Evolutionary conservation across 2,797 vertebrate species (phyloP).

Genomic region (Enteromius viviparus): DNA sequence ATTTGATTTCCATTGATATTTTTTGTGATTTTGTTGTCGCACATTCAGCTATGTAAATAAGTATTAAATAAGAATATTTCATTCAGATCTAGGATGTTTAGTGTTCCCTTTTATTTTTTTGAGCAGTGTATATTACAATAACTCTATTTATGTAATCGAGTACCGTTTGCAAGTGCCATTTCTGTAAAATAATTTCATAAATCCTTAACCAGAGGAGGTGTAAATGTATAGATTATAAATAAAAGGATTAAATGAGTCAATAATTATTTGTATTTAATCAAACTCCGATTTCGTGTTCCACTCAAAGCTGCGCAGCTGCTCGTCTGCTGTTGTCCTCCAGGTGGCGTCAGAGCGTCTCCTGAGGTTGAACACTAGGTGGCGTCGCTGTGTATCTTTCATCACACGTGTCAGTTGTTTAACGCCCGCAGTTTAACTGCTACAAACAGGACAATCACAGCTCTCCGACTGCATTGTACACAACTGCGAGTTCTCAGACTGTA

Average conservation of each 20-base stretch:
- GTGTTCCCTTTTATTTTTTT: no score
- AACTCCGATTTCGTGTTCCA: not conserved
- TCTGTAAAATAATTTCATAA: not conserved
- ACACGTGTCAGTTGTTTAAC: slow-evolving; percentile 19
- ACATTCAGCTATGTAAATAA: no score
- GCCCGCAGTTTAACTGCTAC: not conserved
- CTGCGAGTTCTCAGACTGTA: not conserved
- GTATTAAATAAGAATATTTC: no score
- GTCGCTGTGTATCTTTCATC: not conserved
- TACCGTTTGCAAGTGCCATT: no score
- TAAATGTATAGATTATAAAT: not conserved
- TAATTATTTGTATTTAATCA: not conserved
- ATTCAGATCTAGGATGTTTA: no score
- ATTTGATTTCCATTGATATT: no score
- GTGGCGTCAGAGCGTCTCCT: not conserved
- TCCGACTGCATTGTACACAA: not conserved
- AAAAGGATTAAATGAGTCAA: not conserved
- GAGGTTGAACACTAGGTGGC: not conserved
- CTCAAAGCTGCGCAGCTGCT: not conserved
- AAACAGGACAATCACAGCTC: slow-evolving; percentile 14
- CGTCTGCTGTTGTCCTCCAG: not conserved
- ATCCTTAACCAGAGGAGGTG: not conserved
- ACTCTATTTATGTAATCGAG: no score
- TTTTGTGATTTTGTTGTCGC: no score
- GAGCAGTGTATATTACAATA: no score